Evolutionary conservation across 1,140 invertebrate species (phyloP).

Genomic region (Drosophila orosa): DNA sequence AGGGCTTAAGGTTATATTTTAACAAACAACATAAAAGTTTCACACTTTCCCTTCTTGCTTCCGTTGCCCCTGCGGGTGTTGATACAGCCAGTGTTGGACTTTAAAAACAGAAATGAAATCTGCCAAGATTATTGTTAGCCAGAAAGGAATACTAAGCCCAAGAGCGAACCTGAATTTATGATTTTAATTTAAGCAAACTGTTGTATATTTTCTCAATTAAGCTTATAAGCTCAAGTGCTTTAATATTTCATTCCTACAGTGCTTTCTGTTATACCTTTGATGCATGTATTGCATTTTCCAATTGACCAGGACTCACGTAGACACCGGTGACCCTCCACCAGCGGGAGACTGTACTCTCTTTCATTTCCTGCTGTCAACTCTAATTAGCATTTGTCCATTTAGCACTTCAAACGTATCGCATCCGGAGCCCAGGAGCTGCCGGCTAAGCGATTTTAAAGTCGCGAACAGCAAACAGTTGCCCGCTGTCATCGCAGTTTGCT

Average conservation of each 20-base stretch:
- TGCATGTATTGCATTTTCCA: no score
- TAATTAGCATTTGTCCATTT: constrained; percentile 54
- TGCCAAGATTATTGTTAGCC: constrained; percentile 26
- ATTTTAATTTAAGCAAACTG: not conserved
- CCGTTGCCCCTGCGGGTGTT: constrained; percentile 33
- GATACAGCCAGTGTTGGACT: constrained; percentile 15
- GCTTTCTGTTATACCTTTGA: not conserved
- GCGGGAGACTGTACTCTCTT: not conserved
- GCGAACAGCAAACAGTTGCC: constrained; percentile 34
- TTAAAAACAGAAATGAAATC: constrained; percentile 32
- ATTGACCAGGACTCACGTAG: not conserved
- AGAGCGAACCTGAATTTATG: not conserved
- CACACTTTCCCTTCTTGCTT: constrained; percentile 55
- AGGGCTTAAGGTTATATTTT: constrained; percentile 73
- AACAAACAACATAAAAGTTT: constrained; percentile 73
- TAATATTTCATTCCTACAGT: not conserved
- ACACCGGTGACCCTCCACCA: not conserved
- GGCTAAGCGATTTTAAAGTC: constrained; percentile 67
- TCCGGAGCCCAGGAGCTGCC: constrained; percentile 21
- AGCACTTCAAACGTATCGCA: constrained; percentile 50
- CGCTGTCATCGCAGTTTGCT: constrained; percentile 42
- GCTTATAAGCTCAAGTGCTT: not conserved
- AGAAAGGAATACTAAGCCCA: not conserved
- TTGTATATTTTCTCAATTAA: not conserved
- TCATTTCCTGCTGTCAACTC: constrained; percentile 9